Percentiles rank a stretch among this genome's conserved stretches.
Evolutionary conservation across 2,797 vertebrate genomes (phyloP).

Genomic region (Hirundo rustica): DNA sequence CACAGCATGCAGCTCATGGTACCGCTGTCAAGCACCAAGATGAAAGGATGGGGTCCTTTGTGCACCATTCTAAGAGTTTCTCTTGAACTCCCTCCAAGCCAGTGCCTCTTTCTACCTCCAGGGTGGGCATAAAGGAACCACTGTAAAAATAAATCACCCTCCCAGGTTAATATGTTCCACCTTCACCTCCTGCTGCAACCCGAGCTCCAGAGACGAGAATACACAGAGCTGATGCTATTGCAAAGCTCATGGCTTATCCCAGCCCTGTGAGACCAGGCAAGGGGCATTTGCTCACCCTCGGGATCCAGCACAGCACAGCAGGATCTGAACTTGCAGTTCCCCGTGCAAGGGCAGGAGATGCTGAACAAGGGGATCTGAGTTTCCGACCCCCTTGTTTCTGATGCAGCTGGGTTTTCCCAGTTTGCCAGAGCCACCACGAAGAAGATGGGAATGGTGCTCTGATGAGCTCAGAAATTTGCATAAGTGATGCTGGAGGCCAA

Average conservation of each 20-base stretch:
- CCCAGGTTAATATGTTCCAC: neutral
- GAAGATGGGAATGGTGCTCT: neutral
- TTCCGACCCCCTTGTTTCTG: neutral
- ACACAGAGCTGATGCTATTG: neutral
- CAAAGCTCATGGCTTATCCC: neutral
- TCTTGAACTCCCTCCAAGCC: neutral
- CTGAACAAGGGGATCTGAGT: neutral
- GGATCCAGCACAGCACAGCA: neutral
- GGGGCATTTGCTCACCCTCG: neutral
- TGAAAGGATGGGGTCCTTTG: neutral
- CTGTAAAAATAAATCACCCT: neutral
- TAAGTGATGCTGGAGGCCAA: neutral
- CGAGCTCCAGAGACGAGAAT: neutral
- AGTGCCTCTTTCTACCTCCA: neutral
- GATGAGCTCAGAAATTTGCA: neutral
- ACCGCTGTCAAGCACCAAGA: rapidly evolving
- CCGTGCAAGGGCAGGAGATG: neutral
- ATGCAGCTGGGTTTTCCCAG: neutral
- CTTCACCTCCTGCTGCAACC: neutral
- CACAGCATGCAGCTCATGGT: neutral
- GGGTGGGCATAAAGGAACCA: neutral
- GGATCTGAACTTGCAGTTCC: neutral
- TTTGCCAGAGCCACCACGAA: neutral
- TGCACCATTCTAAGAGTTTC: neutral
- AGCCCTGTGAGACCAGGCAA: neutral